Base-by-base conservation (phyloP, 2,888 invertebrate genomes). In the Creontiades dilutus region DNA sequence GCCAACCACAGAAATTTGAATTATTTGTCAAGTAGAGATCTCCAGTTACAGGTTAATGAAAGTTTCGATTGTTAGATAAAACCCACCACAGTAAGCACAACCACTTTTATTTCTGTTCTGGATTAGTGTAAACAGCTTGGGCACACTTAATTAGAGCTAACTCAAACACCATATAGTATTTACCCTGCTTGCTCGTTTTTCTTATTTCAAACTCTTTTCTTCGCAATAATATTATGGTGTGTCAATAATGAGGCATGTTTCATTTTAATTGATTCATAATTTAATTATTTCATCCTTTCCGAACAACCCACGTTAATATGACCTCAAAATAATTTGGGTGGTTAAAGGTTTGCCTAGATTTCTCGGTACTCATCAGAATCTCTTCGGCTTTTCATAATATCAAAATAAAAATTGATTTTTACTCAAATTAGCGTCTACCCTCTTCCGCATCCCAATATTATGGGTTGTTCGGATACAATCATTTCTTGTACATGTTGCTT, bases 11-110 rank as follows among this genome's bases (percentile, higher is more conserved):
- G 52, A 27, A 88, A 88, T 80, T 78, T 88, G 88, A 48, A 52
- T 52, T 80, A 88, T 48, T 52, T 88, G 14, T 88, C 88, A 27
- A 88, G 80, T 80, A 88, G 80, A 80, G 88, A 80, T 78, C 88
- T 78, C 7, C 78, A 52, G 48, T 80, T 88, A 55, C 88, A 88
- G 88, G 88, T 88, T 68, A 86, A 75, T 86, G 28, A 85, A 78
- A 78, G 78, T 78, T 47, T 78, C 47, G 78, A 78, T 47, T 47
- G 78, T 78, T 78, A 46, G 78, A 78, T 78, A 78, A 47, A 47
- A 46, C 16, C 78, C 78, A 68, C 23, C 47, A 82, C 82, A 85
- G 85, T 85, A 85, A 85, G 85, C 85, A 85, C 85, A 76, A 76
- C 23, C 11, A n/a, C 28, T 76, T 76, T 16, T 68, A 23, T 68